Evolutionary conservation across 2,888 invertebrate species (phyloP).

Genomic region (Tipula confusa): DNA sequence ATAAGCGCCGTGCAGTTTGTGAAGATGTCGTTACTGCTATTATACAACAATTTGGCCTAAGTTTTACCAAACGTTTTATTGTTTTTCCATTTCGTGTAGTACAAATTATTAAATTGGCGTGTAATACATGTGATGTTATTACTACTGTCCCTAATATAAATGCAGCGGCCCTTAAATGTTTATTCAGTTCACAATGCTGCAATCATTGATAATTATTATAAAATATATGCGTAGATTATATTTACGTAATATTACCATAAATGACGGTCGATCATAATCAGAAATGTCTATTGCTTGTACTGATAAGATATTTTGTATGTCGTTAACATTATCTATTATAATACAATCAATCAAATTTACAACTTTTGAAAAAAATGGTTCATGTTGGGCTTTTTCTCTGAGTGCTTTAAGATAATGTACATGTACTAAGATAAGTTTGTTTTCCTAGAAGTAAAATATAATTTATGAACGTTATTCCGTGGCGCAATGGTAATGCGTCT

Average conservation of each 20-base stretch:
- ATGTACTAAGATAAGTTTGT: background rate
- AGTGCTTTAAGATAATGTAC: background rate
- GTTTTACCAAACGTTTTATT: background rate
- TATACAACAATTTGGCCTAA: background rate
- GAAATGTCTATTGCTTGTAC: conserved; percentile 14
- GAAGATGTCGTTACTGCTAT: background rate
- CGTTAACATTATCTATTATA: background rate
- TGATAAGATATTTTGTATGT: background rate
- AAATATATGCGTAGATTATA: background rate
- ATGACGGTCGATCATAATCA: background rate
- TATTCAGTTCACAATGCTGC: background rate
- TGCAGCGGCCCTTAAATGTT: background rate
- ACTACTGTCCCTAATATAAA: background rate
- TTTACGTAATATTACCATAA: background rate
- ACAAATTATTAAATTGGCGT: conserved; percentile 15
- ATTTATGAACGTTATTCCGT: conserved; percentile 32
- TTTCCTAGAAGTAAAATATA: background rate
- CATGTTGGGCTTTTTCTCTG: background rate
- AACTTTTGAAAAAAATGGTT: background rate
- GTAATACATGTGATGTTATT: background rate
- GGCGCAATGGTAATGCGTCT: conserved; percentile 35
- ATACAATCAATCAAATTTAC: conserved; percentile 15
- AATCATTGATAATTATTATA: background rate
- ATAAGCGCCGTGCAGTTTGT: background rate
- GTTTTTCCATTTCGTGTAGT: background rate